Conservation (phyloP, 2,888 invertebrate genomes). For the Hyposoter dolosus region DNA sequence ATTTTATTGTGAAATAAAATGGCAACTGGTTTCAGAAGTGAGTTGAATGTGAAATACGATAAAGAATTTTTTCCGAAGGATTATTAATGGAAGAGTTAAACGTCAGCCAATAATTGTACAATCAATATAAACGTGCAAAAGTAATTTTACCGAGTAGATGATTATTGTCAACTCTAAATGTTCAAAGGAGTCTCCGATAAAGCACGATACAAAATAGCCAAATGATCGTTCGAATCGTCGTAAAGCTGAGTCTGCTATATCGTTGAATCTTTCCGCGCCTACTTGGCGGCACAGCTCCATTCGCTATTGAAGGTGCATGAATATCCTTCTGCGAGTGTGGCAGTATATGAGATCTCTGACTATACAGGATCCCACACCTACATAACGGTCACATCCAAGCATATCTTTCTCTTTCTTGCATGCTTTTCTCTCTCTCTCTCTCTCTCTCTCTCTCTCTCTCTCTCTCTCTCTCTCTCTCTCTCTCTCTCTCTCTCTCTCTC, state of each 20-base stretch:
- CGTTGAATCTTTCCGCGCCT: conserved; percentile 70
- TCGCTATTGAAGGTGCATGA: conserved; percentile 48
- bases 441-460: conserved; percentile 16
- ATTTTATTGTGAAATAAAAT: conserved; percentile 8
- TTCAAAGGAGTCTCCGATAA: conserved; percentile 3
- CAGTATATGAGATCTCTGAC: conserved; percentile 41
- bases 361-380: conserved; percentile 75
- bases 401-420: conserved; percentile 36
- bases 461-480: conserved; percentile 15
- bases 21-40: conserved; percentile 1
- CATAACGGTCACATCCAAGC: conserved; percentile 77
- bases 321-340: conserved; percentile 3
- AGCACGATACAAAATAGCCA: conserved; percentile 28
- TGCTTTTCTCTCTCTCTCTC: conserved; percentile 21
- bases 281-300: conserved; percentile 53
- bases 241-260: conserved; percentile 32
- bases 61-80: neutral
- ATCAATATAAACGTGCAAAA: neutral
- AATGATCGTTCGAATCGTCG: conserved; percentile 50
- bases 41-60: neutral
- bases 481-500: conserved; percentile 12
- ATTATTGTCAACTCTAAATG: conserved; percentile 23
- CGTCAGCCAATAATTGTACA: conserved; percentile 3
- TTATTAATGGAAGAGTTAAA: conserved; percentile 8
- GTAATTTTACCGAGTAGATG: neutral